Evolutionary conservation across 2,113 vertebrate species (phyloP), one percentile per base, ranked within the genome.

Genomic region (Calonectris borealis): DNA sequence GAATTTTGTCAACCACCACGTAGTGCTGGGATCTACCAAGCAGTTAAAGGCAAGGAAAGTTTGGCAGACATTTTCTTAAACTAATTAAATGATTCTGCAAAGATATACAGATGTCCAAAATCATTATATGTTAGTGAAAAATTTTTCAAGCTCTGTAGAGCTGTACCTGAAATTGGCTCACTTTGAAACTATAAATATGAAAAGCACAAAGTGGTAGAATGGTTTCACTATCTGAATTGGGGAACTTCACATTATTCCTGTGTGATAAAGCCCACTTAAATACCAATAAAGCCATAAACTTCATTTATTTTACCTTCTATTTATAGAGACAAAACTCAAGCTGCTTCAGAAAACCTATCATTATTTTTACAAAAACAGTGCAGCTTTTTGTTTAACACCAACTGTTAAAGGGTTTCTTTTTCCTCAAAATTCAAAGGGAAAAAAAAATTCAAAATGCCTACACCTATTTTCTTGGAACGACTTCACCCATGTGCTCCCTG

Each of bases 1-100:
- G 83, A 95, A 92, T 96, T 97, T 94, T 94, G 80, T 89, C 93
- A 93, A 77, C 64, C 38, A 42, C 40, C 84, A 86, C 11, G 9
- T 31, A 94, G 57, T 21, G 7, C 44, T 88, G 79, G 82, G 68
- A 88, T 91, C 95, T 97, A 91, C 72, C 32, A 95, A 83, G 70
- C 17, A 49, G 79, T 58, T 40, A 76, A 88, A 96, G 71, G 57
- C 58, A 86, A 93, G 69, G 25, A 83, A 19, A 94, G 80, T 90
- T 92, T 69, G 60, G 36, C 25, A 71, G 73, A 49, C 6, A 57
- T 90, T 72, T 92, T 83, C 46, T 89, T 72, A 70, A 91, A 88
- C 61, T 48, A 91, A 93, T 58, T 25, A 54, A 93, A 90, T 88
- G 61, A 90, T 16, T 96, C 52, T 96, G 66, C 76, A 93, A 57